Evolutionary conservation across 2,888 invertebrate species (phyloP), one percentile per base, ranked within the genome.

Genomic region (Orthonychiurus folsomi): DNA sequence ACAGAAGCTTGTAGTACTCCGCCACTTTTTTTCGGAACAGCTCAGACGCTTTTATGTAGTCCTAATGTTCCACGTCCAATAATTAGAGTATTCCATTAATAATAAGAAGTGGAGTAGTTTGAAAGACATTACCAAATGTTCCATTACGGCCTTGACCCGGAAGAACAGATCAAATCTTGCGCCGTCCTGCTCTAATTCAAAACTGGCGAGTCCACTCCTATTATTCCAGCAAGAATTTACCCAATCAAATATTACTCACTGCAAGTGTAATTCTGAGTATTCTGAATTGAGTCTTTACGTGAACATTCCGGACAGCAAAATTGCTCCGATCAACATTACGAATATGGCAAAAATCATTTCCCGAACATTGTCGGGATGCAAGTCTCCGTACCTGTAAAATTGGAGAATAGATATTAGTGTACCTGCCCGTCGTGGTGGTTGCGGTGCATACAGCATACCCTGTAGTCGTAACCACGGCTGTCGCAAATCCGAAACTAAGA

Each of bases 121-220:
- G n/a, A 37, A 50, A 61, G 1, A 5, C 3, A 57, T 61, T 64
- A 67, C 67, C 47, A 71, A 52, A n/a, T 63, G 53, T 1, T 62
- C 61, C n/a, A 54, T 24, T 24, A 72, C 69, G 59, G 62, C 63
- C 21, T 55, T 47, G 3, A 72, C 56, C 2, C 71, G 62, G 28
- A 64, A 66, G 37, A 66, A 70, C 25, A 70, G 59, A 60, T 72
- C 71, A 52, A 68, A 72, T 47, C 71, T 50, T 20, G 69, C 70
- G 12, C 69, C 71, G 56, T 72, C 71, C 47, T 59, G 53, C 27
- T 67, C 69, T 37, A 69, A 27, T 26, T 65, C 63, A 60, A 72
- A 69, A 28, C 62, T 69, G 0, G 69, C 67, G 55, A 72, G 24
- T 21, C 64, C 60, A 58, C 69, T 67, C 0, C n/a, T n/a, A n/a